Percentiles rank a stretch among this genome's conserved stretches.
phyloP scores from a whole-genome alignment of 2,113 vertebrate species.

The Sander lucioperca region DNA sequence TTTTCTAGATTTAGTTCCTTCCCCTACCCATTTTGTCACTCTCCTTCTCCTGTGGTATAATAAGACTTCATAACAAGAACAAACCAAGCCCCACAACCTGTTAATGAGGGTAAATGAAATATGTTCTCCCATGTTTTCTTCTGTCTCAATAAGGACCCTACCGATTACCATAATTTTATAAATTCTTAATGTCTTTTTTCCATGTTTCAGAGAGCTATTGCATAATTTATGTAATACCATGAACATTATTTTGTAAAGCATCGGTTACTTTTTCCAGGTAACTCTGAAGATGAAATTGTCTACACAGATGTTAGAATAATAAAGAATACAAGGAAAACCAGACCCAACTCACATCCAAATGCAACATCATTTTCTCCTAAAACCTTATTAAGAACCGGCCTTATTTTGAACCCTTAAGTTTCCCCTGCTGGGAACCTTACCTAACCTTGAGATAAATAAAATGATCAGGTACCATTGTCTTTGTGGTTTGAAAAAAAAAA shows the following conservation, averaged over 20 bases:
- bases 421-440: background rate
- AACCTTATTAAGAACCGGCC: background rate
- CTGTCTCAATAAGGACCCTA: no score
- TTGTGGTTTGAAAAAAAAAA: background rate
- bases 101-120: background rate
- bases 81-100: background rate
- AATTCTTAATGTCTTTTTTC: background rate
- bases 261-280: constrained; percentile 33
- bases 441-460: background rate
- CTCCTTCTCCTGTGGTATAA: background rate
- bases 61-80: background rate
- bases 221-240: background rate
- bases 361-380: background rate
- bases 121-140: background rate
- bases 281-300: constrained; percentile 24
- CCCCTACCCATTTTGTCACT: background rate
- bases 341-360: background rate
- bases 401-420: background rate
- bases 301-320: constrained; percentile 38
- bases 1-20: constrained; percentile 11
- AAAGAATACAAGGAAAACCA: background rate
- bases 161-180: background rate
- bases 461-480: background rate
- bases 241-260: background rate
- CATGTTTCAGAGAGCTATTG: no score